A percentile compares a stretch with the other conserved stretches of the same genome.
phyloP scores from a whole-genome alignment of 2,113 vertebrate genomes.

The Dicentrarchus labrax region DNA sequence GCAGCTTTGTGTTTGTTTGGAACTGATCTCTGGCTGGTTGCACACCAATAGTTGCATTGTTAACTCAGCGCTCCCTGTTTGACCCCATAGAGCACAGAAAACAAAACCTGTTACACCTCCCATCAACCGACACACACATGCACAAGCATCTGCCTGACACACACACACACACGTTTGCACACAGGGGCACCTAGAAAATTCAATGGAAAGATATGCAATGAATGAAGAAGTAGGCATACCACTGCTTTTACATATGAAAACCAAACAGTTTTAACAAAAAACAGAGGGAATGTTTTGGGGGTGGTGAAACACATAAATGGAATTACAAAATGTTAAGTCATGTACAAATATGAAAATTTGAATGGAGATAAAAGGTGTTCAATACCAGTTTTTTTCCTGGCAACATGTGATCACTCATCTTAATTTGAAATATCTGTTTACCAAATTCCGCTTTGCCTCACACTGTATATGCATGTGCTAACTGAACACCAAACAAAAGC shows the following conservation, averaged over 20 bases:
- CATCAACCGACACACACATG: slow-evolving; percentile 61
- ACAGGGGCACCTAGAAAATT: background rate
- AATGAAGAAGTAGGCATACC: background rate
- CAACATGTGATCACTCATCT: background rate
- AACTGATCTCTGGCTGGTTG: slow-evolving; percentile 79
- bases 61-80: slow-evolving; percentile 75
- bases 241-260: background rate
- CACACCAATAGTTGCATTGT: slow-evolving; percentile 82
- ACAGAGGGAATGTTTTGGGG: background rate
- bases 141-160: slow-evolving; percentile 11
- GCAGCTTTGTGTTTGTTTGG: slow-evolving; percentile 80
- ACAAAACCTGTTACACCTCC: slow-evolving; percentile 73
- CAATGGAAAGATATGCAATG: slow-evolving; percentile 5
- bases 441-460: slow-evolving; percentile 24
- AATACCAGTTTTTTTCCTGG: slow-evolving; percentile 25
- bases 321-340: background rate
- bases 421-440: slow-evolving; percentile 41
- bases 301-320: background rate
- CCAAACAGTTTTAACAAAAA: background rate
- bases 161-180: background rate
- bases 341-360: background rate
- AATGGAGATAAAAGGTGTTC: background rate
- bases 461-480: slow-evolving; percentile 16
- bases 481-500: slow-evolving; percentile 26
- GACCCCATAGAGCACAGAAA: slow-evolving; percentile 74